Conservation (phyloP, 1,140 invertebrate species). For the Drosophila takahashii region DNA sequence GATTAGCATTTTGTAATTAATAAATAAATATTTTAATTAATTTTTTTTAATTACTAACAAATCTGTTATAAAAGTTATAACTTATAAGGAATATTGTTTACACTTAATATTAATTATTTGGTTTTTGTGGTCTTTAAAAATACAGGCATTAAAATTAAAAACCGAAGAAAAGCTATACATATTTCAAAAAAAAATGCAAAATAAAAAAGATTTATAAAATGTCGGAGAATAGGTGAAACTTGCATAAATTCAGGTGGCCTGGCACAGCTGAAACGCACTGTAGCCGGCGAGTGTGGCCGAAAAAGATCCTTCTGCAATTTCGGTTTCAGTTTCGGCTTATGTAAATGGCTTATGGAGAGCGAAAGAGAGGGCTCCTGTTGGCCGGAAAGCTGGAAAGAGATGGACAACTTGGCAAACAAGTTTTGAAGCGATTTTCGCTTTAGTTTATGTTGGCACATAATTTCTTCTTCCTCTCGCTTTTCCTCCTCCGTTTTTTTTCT, state of each 20-base stretch:
- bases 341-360: conserved; percentile 68
- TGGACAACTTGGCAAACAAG: conserved; percentile 70
- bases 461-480: conserved; percentile 31
- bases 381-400: conserved; percentile 14
- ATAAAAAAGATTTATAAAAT: too few relatives aligned
- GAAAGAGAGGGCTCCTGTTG: conserved; percentile 2
- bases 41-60: too few relatives aligned
- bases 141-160: too few relatives aligned
- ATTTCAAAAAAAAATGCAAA: too few relatives aligned
- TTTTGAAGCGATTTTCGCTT: conserved; percentile 74
- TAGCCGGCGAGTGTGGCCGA: neutral
- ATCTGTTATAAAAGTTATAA: too few relatives aligned
- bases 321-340: conserved; percentile 64
- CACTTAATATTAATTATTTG: neutral
- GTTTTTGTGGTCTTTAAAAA: too few relatives aligned
- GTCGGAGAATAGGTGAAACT: neutral
- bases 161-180: too few relatives aligned
- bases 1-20: too few relatives aligned
- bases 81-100: too few relatives aligned
- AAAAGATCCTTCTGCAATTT: conserved; percentile 42
- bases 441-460: conserved; percentile 77
- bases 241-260: conserved; percentile 7
- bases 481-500: too few relatives aligned
- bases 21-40: too few relatives aligned
- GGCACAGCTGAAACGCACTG: conserved; percentile 16